Conservation (phyloP, 1,140 invertebrate species). For the Glossosoma conforme region DNA sequence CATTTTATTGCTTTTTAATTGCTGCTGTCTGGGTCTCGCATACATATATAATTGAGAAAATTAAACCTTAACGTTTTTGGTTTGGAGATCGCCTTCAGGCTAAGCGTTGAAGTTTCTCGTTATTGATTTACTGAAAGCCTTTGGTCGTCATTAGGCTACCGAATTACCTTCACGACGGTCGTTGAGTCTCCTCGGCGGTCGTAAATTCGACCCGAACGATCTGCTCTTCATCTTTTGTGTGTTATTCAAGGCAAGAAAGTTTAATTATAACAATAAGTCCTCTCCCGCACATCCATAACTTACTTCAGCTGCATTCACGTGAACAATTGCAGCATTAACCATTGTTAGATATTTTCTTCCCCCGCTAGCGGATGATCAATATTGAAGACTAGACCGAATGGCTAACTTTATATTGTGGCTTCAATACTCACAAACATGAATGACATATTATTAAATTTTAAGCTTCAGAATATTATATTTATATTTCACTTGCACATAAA, state of each 20-base stretch:
- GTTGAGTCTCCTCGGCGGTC: not conserved
- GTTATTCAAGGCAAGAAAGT: slow-evolving; percentile 12
- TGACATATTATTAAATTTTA: too few relatives aligned
- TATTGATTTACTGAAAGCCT: slow-evolving; percentile 9
- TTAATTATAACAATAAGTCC: slow-evolving; percentile 11
- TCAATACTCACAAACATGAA: too few relatives aligned
- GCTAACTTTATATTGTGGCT: too few relatives aligned
- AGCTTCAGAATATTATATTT: too few relatives aligned
- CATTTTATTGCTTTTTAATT: slow-evolving; percentile 31
- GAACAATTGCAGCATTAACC: slow-evolving; percentile 11
- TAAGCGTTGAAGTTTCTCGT: not conserved
- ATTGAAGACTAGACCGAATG: too few relatives aligned
- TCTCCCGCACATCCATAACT: slow-evolving; percentile 3
- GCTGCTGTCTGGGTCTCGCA: slow-evolving; percentile 23
- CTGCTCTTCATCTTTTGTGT: not conserved
- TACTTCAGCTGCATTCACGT: slow-evolving; percentile 5
- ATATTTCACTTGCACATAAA: too few relatives aligned
- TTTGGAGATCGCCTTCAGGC: slow-evolving; percentile 13
- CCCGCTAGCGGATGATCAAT: not conserved
- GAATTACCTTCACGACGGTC: slow-evolving; percentile 1
- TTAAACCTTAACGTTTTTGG: slow-evolving; percentile 9
- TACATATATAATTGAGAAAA: slow-evolving; percentile 27
- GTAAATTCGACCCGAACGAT: not conserved
- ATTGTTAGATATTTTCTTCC: slow-evolving; percentile 11
- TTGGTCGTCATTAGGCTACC: slow-evolving; percentile 4